Evolutionary conservation across 2,113 vertebrate genomes (phyloP).

Genomic region (Furnarius figulus): DNA sequence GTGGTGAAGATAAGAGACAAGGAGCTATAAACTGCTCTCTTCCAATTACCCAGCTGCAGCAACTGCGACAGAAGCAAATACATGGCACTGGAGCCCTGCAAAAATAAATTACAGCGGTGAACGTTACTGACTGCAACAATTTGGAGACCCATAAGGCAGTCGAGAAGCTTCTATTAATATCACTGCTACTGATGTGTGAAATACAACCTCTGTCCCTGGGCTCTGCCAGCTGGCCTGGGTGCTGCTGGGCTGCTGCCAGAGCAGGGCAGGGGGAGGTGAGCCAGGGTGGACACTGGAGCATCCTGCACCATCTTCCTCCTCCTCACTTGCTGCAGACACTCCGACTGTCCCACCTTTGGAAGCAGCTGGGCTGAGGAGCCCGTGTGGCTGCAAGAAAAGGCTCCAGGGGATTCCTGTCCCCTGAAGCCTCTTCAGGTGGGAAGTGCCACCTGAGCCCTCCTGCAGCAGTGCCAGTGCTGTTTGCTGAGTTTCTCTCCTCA

Average conservation of each 20-base stretch:
- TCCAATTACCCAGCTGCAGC: not conserved
- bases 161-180: not conserved
- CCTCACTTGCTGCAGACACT: fast-evolving
- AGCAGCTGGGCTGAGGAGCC: not conserved
- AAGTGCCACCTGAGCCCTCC: not conserved
- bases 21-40: not conserved
- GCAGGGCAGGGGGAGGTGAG: not conserved
- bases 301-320: not conserved
- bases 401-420: not conserved
- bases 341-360: fast-evolving
- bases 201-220: not conserved
- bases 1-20: not conserved
- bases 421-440: not conserved
- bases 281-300: not conserved
- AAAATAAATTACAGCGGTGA: constrained; percentile 26
- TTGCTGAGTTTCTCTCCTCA: too few relatives aligned
- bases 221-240: not conserved
- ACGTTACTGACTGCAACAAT: constrained; percentile 7
- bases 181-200: not conserved
- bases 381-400: not conserved
- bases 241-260: not conserved
- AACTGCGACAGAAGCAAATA: not conserved
- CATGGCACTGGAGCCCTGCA: not conserved
- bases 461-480: not conserved
- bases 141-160: not conserved